Percentiles rank a stretch among this genome's conserved stretches.
Conservation (phyloP, 2,888 invertebrate species). For the Cheiracanthium punctorium region DNA sequence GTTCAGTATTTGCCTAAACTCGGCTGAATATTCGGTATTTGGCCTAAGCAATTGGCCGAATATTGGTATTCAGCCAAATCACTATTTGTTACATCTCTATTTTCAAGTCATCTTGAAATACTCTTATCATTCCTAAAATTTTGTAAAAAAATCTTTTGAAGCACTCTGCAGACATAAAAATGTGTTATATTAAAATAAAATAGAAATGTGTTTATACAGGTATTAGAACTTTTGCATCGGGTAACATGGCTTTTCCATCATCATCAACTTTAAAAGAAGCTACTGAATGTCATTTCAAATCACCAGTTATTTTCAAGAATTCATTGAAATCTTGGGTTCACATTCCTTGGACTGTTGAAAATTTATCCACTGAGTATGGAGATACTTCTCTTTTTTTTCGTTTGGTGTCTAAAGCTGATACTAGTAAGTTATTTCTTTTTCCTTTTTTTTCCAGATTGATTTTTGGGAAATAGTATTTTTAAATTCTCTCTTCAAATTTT, state of each 20-base stretch:
- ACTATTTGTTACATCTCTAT: no score
- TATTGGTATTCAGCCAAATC: no score
- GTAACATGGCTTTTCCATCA: conserved; percentile 18
- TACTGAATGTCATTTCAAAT: conserved; percentile 4
- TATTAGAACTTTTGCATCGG: no score
- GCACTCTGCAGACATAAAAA: no score
- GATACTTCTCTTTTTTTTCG: conserved; percentile 35
- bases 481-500: neutral
- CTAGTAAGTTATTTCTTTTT: conserved; percentile 17
- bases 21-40: no score
- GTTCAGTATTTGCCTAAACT: no score
- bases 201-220: no score
- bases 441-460: neutral
- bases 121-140: no score
- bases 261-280: conserved; percentile 11
- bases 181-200: no score
- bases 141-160: no score
- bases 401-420: conserved; percentile 14
- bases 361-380: conserved; percentile 21
- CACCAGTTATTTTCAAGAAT: conserved; percentile 37
- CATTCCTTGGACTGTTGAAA: conserved; percentile 15
- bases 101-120: no score
- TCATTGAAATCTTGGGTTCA: neutral
- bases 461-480: neutral
- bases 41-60: no score